These are phyloP conservation scores for Phataginus tricuspis DNA, from an alignment of 2,797 vertebrate genomes.

Conservation along the genomic window DNA sequence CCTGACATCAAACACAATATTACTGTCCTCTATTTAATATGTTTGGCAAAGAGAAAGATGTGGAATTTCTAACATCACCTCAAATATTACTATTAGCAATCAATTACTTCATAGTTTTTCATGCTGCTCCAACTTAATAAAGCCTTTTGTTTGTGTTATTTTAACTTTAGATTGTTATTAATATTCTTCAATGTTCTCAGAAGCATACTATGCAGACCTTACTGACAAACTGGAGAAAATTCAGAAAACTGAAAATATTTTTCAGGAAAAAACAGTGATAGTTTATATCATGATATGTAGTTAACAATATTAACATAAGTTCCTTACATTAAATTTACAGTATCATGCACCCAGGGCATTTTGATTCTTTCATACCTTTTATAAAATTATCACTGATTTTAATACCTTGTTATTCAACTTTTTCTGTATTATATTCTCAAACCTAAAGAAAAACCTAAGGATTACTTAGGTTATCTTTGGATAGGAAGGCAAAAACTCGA, in stretches of 20 bases:
- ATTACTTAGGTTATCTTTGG: neutral
- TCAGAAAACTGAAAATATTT: neutral
- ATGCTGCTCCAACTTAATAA: neutral
- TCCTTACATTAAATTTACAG: neutral
- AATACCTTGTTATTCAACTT: neutral
- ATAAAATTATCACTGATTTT: neutral
- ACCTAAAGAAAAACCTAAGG: neutral
- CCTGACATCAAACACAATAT: neutral
- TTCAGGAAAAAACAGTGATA: neutral
- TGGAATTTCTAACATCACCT: neutral
- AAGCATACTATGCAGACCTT: neutral
- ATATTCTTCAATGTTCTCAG: neutral
- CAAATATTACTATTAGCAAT: neutral
- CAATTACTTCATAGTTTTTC: neutral
- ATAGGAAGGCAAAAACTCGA: neutral
- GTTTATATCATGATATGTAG: neutral
- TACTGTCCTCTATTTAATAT: too few relatives aligned
- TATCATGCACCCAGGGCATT: neutral
- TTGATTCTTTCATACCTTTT: neutral
- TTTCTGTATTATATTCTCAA: neutral
- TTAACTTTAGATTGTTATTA: constrained; percentile 13
- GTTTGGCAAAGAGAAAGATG: neutral
- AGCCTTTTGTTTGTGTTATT: neutral
- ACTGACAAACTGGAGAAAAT: neutral
- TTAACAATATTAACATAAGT: neutral